Conservation (phyloP, 2,888 invertebrate genomes). For the Bimastos eiseni region DNA sequence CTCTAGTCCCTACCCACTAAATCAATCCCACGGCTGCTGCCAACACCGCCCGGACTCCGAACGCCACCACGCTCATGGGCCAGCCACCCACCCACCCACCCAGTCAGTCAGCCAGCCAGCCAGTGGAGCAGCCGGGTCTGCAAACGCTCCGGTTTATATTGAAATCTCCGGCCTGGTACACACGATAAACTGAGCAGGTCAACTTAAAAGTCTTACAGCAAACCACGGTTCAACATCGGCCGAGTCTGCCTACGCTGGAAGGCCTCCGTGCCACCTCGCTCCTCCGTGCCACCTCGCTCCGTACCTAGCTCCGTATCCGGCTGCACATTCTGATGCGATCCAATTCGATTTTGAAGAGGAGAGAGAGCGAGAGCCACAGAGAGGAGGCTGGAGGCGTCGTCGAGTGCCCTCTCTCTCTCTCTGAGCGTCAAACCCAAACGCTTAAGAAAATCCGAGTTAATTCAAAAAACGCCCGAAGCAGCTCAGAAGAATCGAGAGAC, state of each 20-base stretch:
- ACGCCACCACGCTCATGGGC: not conserved
- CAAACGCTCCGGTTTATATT: not conserved
- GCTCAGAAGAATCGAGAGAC: not conserved
- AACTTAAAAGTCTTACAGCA: constrained; percentile 4
- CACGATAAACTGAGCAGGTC: not conserved
- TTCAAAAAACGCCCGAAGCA: not conserved
- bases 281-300: not conserved
- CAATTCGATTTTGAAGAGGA: not conserved
- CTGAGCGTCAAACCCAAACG: not conserved
- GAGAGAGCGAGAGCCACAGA: not conserved
- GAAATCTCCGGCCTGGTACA: constrained; percentile 13
- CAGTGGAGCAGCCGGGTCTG: not conserved
- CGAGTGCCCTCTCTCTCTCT: not conserved
- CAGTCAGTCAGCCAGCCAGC: not conserved
- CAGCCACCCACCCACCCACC: not conserved
- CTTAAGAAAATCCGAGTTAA: not conserved
- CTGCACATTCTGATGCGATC: not conserved
- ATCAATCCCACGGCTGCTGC: not conserved
- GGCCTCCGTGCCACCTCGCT: too few species aligned
- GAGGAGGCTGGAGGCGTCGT: too few species aligned
- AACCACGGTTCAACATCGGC: not conserved
- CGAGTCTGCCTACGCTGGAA: too few species aligned
- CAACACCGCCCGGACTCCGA: not conserved
- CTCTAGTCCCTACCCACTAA: not conserved
- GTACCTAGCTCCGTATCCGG: not conserved